Evolutionary conservation across 2,888 invertebrate genomes (phyloP).

Genomic region (Sinohyriopsis cumingii): DNA sequence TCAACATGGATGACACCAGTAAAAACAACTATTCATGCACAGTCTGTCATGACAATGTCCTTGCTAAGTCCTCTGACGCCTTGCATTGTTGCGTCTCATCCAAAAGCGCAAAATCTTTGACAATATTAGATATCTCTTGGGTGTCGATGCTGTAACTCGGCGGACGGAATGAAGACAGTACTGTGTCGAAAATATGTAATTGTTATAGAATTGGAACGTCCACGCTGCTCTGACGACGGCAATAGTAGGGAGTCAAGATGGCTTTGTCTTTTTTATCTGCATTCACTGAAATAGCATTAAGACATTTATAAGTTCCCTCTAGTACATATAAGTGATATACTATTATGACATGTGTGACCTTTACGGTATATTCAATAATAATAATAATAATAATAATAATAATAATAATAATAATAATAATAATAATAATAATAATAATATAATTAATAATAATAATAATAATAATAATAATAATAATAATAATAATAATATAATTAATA

Average conservation of each 20-base stretch:
- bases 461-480: not conserved
- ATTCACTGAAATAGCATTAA: constrained; percentile 43
- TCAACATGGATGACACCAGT: too few species aligned
- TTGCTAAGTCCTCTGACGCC: too few species aligned
- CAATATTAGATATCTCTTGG: not conserved
- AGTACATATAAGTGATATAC: not conserved
- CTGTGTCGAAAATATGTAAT: too few species aligned
- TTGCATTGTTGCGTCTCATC: too few species aligned
- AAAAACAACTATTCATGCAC: too few species aligned
- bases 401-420: not conserved
- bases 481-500: not conserved
- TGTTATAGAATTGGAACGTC: constrained; percentile 37
- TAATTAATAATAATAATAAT: too few species aligned
- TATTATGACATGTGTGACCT: too few species aligned
- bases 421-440: not conserved
- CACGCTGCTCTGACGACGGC: constrained; percentile 67
- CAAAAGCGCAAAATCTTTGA: too few species aligned
- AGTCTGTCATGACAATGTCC: too few species aligned
- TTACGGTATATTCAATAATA: not conserved
- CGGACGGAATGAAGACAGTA: not conserved
- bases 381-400: constrained; percentile 1
- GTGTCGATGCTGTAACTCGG: not conserved
- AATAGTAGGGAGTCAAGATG: constrained; percentile 60
- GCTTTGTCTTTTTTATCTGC: constrained; percentile 46
- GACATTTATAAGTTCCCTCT: not conserved